Evolutionary conservation across 2,113 vertebrate species (phyloP), one percentile per base, ranked within the genome.

Genomic region (Alces alces): DNA sequence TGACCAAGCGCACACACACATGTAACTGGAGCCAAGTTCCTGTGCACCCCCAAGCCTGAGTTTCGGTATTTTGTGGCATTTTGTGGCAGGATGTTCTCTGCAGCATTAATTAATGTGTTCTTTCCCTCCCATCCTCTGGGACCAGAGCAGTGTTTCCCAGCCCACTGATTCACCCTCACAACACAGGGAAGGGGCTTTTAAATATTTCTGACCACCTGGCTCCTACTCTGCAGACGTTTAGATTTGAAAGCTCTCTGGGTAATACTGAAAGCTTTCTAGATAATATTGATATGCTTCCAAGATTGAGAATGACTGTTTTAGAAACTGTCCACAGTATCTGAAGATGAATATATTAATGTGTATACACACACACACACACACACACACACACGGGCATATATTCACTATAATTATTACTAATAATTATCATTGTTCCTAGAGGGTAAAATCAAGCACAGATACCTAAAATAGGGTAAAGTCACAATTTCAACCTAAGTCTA

Each of bases 381-480:
- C 7, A 78, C 7, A 79, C 2, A 6, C 5, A 79, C 6, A 50
- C 0, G 28, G 50, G 60, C 45, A n/a, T 54, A 43, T 93, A 60
- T 86, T 60, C 33, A 50, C 66, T 60, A 58, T 93, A 17, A 76
- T 93, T 76, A 61, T 78, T 52, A n/a, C 54, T 78, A n/a, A 47
- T 60, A 85, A 45, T 85, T 27, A 61, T 45, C 55, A 43, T 60
- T 45, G 36, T 89, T 50, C 43, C 45, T 58, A 61, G 55, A 95
- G 45, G 15, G 4, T 78, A 86, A 91, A 27, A 45, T 78, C 11
- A 60, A 61, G 28, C 70, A 64, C 28, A 91, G 11, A 64, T 17
- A 91, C 5, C 45, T 86, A 66, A 91, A 91, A 54, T 85, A 91
- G 78, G 28, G 7, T 91, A 39, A 95, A 64, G 45, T 86, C 36